A percentile compares a stretch with the other conserved stretches of the same genome.
These are phyloP conservation scores for Leptocoma aspasia DNA, from an alignment of 2,113 vertebrate species.

Conservation along the genomic window DNA sequence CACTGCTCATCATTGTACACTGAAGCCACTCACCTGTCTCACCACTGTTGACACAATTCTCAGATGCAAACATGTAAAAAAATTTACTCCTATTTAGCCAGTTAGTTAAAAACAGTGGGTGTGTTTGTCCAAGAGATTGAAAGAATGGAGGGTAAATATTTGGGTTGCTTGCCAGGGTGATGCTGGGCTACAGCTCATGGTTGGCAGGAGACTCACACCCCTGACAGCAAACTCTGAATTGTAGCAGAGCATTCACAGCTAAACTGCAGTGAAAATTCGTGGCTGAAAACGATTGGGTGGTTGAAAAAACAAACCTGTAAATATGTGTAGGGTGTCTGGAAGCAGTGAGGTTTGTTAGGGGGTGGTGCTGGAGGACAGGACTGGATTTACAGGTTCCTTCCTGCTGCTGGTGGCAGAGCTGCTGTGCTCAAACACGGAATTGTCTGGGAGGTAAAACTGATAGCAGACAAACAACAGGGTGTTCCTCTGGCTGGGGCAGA, in stretches of 20 bases:
- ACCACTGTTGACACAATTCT: background rate
- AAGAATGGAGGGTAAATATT: background rate
- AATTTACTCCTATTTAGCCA: background rate
- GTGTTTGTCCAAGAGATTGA: background rate
- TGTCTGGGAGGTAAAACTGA: background rate
- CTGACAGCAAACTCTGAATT: background rate
- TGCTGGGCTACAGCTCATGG: background rate
- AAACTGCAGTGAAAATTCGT: background rate
- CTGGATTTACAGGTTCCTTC: background rate
- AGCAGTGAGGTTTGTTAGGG: background rate
- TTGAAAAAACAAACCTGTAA: rapidly evolving
- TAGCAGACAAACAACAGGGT: background rate
- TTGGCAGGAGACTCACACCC: background rate
- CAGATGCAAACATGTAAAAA: background rate
- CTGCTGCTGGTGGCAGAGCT: background rate
- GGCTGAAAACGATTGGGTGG: background rate
- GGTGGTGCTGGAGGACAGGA: background rate
- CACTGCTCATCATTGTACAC: rapidly evolving
- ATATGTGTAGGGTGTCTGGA: background rate
- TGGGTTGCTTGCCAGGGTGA: background rate
- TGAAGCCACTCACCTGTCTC: background rate
- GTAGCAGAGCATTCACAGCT: no score
- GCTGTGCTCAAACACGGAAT: background rate
- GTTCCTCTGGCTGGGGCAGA: background rate
- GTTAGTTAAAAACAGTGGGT: background rate